Percentiles rank a stretch among this genome's conserved stretches.
phyloP scores from a whole-genome alignment of 2,888 invertebrate genomes.

The Euplexia lucipara region DNA sequence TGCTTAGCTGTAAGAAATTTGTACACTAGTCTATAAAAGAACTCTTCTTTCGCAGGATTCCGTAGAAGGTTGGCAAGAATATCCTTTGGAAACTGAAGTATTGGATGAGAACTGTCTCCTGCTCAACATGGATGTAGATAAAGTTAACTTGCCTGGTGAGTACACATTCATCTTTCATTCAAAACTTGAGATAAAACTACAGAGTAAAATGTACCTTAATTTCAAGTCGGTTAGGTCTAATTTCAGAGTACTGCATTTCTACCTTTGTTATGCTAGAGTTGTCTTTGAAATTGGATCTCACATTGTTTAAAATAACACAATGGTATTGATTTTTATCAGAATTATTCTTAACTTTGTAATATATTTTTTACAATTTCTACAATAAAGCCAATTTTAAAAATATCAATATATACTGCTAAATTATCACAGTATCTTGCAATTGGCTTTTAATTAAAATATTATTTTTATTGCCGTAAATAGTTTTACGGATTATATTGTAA shows the following conservation, averaged over 20 bases:
- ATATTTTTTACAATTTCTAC: slow-evolving; percentile 18
- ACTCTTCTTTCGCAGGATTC: slow-evolving; percentile 80
- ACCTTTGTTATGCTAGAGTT: background rate
- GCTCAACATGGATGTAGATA: slow-evolving; percentile 85
- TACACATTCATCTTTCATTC: slow-evolving; percentile 26
- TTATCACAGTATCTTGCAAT: slow-evolving; percentile 42
- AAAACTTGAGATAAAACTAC: background rate
- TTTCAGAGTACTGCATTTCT: slow-evolving; percentile 14
- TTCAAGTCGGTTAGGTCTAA: background rate
- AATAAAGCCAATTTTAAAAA: slow-evolving; percentile 12
- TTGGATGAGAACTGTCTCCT: slow-evolving; percentile 88
- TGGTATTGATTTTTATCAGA: slow-evolving; percentile 26
- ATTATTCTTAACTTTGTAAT: slow-evolving; percentile 16
- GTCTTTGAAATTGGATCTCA: slow-evolving; percentile 22
- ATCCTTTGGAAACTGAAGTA: slow-evolving; percentile 83
- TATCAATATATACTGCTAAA: slow-evolving; percentile 36
- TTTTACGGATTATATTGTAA: slow-evolving; percentile 32
- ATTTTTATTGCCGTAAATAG: slow-evolving; percentile 3
- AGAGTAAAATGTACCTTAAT: slow-evolving; percentile 19
- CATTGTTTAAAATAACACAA: background rate
- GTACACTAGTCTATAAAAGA: too few relatives aligned
- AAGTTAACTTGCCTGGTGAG: slow-evolving; percentile 81
- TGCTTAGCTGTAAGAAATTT: too few relatives aligned
- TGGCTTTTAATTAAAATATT: slow-evolving; percentile 32
- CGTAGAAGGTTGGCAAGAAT: slow-evolving; percentile 87